A percentile compares a stretch with the other conserved stretches of the same genome.
Evolutionary conservation across 2,113 vertebrate genomes (phyloP).

Genomic region (Xyliphius kryptos): DNA sequence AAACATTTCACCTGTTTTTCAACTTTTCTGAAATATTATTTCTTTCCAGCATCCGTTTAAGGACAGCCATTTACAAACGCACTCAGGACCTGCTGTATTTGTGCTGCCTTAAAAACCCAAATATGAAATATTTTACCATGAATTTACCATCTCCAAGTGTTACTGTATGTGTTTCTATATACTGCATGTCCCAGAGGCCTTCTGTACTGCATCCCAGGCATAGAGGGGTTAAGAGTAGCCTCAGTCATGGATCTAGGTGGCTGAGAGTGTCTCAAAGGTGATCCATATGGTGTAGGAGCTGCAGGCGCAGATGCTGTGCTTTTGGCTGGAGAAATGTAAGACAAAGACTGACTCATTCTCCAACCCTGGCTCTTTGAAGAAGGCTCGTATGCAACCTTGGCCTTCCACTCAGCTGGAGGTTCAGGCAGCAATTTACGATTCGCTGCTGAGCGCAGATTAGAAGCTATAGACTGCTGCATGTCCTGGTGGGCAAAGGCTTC

Average conservation of each 20-base stretch:
- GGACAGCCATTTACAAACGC: too few relatives aligned
- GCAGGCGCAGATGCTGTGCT: slow-evolving; percentile 48
- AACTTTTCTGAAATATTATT: too few relatives aligned
- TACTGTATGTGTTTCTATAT: slow-evolving; percentile 69
- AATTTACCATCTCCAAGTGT: slow-evolving; percentile 53
- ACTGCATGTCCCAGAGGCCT: slow-evolving; percentile 53
- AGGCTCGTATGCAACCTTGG: slow-evolving; percentile 60
- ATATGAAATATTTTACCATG: not conserved
- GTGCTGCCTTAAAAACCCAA: too few relatives aligned
- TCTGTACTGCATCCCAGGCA: slow-evolving; percentile 61
- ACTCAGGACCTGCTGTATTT: too few relatives aligned
- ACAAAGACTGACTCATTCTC: slow-evolving; percentile 43
- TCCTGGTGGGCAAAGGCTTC: slow-evolving; percentile 76
- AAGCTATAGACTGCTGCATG: slow-evolving; percentile 75
- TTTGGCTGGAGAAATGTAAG: slow-evolving; percentile 50
- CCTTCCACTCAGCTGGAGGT: slow-evolving; percentile 73
- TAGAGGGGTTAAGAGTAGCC: slow-evolving; percentile 51
- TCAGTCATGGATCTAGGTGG: slow-evolving; percentile 65
- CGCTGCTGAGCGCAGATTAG: slow-evolving; percentile 76
- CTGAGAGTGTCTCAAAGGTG: slow-evolving; percentile 63
- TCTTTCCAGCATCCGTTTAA: too few relatives aligned
- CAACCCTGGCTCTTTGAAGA: slow-evolving; percentile 39
- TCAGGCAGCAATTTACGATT: slow-evolving; percentile 75
- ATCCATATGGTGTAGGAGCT: slow-evolving; percentile 51
- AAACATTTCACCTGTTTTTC: too few relatives aligned